Evolutionary conservation across 2,888 invertebrate genomes (phyloP), one percentile per base, ranked within the genome.

Genomic region (Sylvicola cinctus): DNA sequence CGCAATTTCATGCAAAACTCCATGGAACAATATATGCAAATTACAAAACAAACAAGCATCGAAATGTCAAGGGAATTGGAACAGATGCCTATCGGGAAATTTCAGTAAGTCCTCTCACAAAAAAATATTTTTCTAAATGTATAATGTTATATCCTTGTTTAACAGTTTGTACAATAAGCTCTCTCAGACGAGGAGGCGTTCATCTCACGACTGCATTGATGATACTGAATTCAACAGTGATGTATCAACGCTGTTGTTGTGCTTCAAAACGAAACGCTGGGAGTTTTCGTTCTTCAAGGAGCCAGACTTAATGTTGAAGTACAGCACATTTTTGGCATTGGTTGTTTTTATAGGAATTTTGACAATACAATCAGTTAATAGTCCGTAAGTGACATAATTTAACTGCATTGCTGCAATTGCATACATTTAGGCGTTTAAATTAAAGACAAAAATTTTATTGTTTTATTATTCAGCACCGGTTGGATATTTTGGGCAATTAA

Each of bases 251-350:
- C 58, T 70, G 42, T 62, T 70, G 35, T 49, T 80, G 38, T 65
- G 68, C 29, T 81, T 79, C 49, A 66, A 60, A 42, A 65, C 68
- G 44, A 65, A 56, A 38, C 61, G 61, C 27, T 66, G 68, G 60
- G 88, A 90, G 55, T 60, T 70, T 43, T 68, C 70, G 3, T 88
- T 78, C 51, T 55, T 81, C 32, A 58, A 66, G 33, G 69, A 80
- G 43, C 71, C 76, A 1, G 90, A 91, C 58, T 77, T 80, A 0
- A 65, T 88, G 41, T 80, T 85, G 48, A 85, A 84, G 51, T 87
- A 80, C 51, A 88, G 78, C 49, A 58, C 78, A 20, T 55, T 70
- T 2, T 65, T 69, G 42, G 64, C 70, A 23, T 55, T 69, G 23
- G 47, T 70, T 26, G 63, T 77, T 13, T 57, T 74, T 29, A 38